Evolutionary conservation across 2,797 vertebrate species (phyloP).

Genomic region (Neoniphon sammara): DNA sequence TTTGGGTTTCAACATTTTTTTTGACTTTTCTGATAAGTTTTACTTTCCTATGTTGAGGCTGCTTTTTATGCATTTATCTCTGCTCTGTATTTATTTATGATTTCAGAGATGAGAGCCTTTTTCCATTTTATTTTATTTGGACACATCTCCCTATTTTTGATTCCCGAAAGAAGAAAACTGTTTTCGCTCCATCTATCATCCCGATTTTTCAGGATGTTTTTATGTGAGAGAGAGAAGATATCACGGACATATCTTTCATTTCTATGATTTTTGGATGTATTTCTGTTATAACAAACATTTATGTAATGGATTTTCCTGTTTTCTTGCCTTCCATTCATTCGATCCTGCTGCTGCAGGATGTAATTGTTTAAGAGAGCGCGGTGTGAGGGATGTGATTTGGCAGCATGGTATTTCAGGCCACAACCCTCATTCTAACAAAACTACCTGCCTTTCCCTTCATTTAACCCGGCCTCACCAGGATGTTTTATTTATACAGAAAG

Average conservation of each 20-base stretch:
- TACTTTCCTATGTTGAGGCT: no score
- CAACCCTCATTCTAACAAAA: not conserved
- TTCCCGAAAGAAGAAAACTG: not conserved
- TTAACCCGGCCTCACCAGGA: constrained; percentile 9
- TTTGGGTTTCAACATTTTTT: not conserved
- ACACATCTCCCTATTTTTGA: not conserved
- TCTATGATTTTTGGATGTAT: not conserved
- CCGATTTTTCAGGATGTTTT: not conserved
- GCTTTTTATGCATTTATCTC: no score
- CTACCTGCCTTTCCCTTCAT: constrained; percentile 23
- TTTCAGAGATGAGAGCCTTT: no score
- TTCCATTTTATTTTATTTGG: no score
- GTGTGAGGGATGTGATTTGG: not conserved
- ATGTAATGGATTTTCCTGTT: constrained; percentile 24
- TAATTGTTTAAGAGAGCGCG: not conserved
- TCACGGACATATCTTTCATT: constrained; percentile 16
- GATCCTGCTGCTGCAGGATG: constrained; percentile 8
- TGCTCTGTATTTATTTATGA: no score
- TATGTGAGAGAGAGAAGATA: not conserved
- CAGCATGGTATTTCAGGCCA: not conserved
- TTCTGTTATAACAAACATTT: not conserved
- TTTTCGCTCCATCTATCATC: not conserved
- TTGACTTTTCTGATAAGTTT: no score
- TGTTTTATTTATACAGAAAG: not conserved
- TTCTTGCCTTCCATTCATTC: constrained; percentile 16